Evolutionary conservation across 1,140 invertebrate genomes (phyloP), one percentile per base, ranked within the genome.

Genomic region (Diorhabda carinulata): DNA sequence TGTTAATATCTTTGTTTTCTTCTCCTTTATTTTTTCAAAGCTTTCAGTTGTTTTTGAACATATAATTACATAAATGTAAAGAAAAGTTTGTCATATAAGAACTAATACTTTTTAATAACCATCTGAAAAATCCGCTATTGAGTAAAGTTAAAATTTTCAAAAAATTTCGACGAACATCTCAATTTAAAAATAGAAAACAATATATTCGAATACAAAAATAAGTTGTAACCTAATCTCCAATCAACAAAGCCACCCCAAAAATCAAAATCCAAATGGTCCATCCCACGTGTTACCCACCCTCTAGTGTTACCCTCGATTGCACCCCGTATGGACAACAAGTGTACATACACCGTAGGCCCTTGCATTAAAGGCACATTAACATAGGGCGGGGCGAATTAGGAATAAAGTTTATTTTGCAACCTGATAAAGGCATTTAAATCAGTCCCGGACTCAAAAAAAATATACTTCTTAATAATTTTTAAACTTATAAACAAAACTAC

Each of bases 361-460:
- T 65, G 69, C 69, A 77, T 78, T 76, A 78, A 76, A 74, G 70
- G 68, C 69, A 73, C 71, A 78, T 78, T 78, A 78, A 72, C 71
- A 73, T 74, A 68, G 74, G 73, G 74, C 72, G 74, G 74, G 70
- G 72, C 75, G 70, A 72, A 70, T 75, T 72, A 71, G 71, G 59
- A 64, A 65, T 56, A 66, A 70, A 75, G 71, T 78, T 76, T 77
- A 72, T 73, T 71, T 66, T 70, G 77, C 67, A 78, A 78, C 73
- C 73, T 75, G 76, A 78, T 78, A 76, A 65, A 69, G 57, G 59
- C 73, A 73, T 60, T 68, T 62, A 67, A 69, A 66, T 59, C 73
- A 74, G 72, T 70, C 42, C 44, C 66, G 70, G 9, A 68, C 10
- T 67, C 61, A 25, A 8, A 56, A 25, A 25, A 25, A 25, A 25